Evolutionary conservation across 2,888 invertebrate genomes (phyloP).

Genomic region (Leptopilina drosophilae): DNA sequence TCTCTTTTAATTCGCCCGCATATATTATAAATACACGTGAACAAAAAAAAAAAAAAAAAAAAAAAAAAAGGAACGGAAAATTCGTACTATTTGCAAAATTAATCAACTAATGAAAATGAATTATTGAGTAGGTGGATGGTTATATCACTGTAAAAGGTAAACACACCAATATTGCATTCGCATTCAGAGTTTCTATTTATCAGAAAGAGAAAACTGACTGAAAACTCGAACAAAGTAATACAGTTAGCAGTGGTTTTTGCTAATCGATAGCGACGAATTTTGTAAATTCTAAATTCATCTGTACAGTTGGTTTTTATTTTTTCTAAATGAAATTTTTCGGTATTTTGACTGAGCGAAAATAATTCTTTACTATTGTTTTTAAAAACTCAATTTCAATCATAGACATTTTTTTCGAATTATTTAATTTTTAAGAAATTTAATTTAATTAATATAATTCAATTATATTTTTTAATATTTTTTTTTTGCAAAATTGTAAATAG

Average conservation of each 20-base stretch:
- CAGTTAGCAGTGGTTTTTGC: background rate
- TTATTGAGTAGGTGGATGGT: background rate
- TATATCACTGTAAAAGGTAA: background rate
- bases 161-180: conserved; percentile 21
- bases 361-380: too few species aligned
- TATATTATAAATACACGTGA: background rate
- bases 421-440: too few species aligned
- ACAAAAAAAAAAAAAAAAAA: too few species aligned
- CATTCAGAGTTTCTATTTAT: conserved; percentile 5
- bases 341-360: too few species aligned
- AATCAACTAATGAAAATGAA: conserved; percentile 2
- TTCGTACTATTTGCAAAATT: conserved; percentile 6
- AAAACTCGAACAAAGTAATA: conserved; percentile 18
- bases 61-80: background rate
- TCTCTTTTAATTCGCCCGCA: too few species aligned
- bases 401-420: too few species aligned
- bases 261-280: background rate
- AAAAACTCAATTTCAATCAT: too few species aligned
- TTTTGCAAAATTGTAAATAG: too few species aligned
- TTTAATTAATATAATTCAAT: too few species aligned
- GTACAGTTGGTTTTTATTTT: too few species aligned
- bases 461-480: too few species aligned
- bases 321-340: too few species aligned
- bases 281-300: background rate
- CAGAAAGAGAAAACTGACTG: conserved; percentile 21